Evolutionary conservation across 2,797 vertebrate species (phyloP), one percentile per base, ranked within the genome.

Genomic region (Sebastes ruberrimus): DNA sequence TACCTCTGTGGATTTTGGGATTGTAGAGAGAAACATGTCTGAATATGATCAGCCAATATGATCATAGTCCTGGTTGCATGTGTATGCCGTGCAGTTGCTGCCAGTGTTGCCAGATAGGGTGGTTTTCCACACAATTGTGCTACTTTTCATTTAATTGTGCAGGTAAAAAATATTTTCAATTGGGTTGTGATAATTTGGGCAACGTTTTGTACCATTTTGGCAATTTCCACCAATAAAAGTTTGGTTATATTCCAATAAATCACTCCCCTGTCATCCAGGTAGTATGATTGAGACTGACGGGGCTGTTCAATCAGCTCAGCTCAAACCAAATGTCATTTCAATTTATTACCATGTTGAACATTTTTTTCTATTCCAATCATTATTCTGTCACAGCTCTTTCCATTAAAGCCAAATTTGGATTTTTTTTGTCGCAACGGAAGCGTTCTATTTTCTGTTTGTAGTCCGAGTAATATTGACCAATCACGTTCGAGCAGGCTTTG

Each of bases 281-380:
- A 49, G 18, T 49, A 8, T 49, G 46, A 49, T 49, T 49, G 18
- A 49, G 46, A 49, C 46, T 46, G 42, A 46, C 6, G 0, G 6
- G 42, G 42, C 1, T 46, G 42, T 46, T 18, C 42, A 18, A 46
- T 46, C 42, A 0, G 16, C 42, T 46, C 42, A 18, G 42, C 42
- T 46, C 42, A 46, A 18, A 46, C 42, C 42, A 46, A 46, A 46
- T 46, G 46, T 8, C 3, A 49, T 49, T 49, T 49, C 46, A 20
- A 0, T 49, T 49, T 49, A 49, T 20, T 49, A 49, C 46, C 46
- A 49, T 49, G 7, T 20, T 49, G 46, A 49, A 4, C 0, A 0
- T 49, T 8, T 49, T 49, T 49, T 20, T 1, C 22, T 56, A 56
- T 56, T 57, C 55, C 55, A 25, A 27, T 57, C 55, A 57, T 57